Conservation (phyloP, 2,113 vertebrate species). For the Catagonus wagneri region DNA sequence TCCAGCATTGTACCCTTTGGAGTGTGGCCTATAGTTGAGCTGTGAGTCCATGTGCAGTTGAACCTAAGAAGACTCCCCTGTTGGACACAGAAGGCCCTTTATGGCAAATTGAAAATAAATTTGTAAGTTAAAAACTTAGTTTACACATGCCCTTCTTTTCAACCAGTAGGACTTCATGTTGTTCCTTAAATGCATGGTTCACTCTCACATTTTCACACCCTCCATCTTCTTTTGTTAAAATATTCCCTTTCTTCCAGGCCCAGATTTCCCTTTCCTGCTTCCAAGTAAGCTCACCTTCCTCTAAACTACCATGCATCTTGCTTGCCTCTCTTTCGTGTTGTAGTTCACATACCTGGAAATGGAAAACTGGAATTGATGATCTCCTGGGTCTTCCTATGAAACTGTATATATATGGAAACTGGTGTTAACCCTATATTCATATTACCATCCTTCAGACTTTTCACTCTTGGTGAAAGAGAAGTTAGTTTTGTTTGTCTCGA, state of each 20-base stretch:
- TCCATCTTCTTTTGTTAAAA: neutral
- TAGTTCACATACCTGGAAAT: neutral
- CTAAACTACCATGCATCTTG: neutral
- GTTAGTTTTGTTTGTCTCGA: neutral
- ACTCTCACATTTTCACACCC: neutral
- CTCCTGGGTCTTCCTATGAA: neutral
- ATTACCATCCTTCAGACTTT: neutral
- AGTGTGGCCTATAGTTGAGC: neutral
- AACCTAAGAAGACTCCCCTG: neutral
- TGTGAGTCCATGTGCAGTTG: neutral
- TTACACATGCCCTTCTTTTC: neutral
- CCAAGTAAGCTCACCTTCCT: neutral
- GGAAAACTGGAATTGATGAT: neutral
- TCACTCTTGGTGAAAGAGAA: neutral
- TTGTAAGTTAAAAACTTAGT: constrained; percentile 9
- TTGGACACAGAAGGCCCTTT: neutral
- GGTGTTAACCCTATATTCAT: neutral
- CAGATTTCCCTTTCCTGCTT: neutral
- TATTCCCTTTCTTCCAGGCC: neutral
- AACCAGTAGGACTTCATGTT: neutral
- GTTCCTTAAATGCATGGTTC: neutral
- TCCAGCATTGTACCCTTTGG: neutral
- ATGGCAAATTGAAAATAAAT: constrained; percentile 1
- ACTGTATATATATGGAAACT: neutral
- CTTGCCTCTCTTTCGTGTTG: neutral